phyloP scores from a whole-genome alignment of 2,797 vertebrate genomes.

The Sebastolobus altivelis region DNA sequence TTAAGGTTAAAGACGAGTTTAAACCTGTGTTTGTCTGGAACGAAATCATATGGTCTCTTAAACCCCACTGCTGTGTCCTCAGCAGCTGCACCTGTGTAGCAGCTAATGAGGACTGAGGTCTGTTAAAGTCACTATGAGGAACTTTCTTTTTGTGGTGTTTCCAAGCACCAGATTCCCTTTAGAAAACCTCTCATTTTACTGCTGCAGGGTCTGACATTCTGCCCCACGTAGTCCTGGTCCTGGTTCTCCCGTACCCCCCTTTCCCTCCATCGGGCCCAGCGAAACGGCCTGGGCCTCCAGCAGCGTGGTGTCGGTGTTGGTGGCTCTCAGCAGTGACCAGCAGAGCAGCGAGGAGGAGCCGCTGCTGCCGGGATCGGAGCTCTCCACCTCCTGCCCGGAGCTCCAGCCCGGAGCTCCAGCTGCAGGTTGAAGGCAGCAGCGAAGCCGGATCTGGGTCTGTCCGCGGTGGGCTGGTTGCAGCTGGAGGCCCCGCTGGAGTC shows the following conservation, averaged over 20 bases:
- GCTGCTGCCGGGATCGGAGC: too few species aligned
- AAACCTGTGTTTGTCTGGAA: background rate
- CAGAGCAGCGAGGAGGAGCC: background rate
- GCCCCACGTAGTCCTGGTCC: background rate
- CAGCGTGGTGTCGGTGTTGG: too few species aligned
- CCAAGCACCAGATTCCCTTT: background rate
- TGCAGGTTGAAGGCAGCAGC: too few species aligned
- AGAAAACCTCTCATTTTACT: background rate
- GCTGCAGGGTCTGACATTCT: too few species aligned
- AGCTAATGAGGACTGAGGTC: background rate
- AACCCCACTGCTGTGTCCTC: background rate
- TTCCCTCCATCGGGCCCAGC: too few species aligned
- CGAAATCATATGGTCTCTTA: background rate
- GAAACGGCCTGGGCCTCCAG: too few species aligned
- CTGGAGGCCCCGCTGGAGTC: too few species aligned
- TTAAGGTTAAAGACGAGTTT: background rate
- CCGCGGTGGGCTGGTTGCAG: background rate
- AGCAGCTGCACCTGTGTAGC: background rate
- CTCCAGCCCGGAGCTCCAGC: too few species aligned
- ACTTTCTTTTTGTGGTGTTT: background rate
- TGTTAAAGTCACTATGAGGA: background rate
- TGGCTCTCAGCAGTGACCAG: too few species aligned
- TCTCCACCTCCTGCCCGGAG: too few species aligned
- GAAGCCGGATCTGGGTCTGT: background rate
- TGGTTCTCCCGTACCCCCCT: too few species aligned